Base-by-base conservation (phyloP, 2,797 vertebrate genomes). In the Acanthis flammea region DNA sequence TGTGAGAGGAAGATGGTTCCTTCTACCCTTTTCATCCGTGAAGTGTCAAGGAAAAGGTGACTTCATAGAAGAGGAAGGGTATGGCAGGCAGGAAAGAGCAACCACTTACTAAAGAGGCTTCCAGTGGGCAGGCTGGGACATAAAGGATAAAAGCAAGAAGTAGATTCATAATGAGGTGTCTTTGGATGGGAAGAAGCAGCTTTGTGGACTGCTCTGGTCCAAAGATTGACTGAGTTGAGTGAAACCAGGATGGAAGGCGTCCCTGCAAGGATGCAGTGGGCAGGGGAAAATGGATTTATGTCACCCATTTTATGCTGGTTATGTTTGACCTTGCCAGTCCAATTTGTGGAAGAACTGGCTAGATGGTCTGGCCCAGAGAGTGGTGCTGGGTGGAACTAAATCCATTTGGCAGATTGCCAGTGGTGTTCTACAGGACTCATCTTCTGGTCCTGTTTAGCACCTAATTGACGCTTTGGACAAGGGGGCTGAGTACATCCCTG, bases 401-500 rank as follows among this genome's bases (percentile, higher is more conserved):
- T 41, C 30, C 65, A 15, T 77, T 41, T 27, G 83, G 33, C 21
- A 31, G 25, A 21, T 62, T 1, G 0, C 33, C 55, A 77, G 41
- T 35, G 30, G 6, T 70, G 25, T 13, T 86, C 55, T 41, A 27
- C 48, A 70, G 30, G 48, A 18, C 24, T 47, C 63, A 14, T 14
- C 5, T 1, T 10, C 33, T 4, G 7, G 9, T 54, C 48, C 41
- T 25, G 41, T 35, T 61, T 48, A 41, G 25, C 18, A 47, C 15
- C 47, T 48, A 35, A 41, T 12, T 41, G 25, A 35, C 5, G 7
- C 35, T 54, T 61, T 41, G 24, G 45, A 33, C 21, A 22, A 47
- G 33, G 14, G 14, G 8, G 2, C 18, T 60, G 45, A 60, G 18
- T 53, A 22, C 6, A 27, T 16, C 12, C 25, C 17, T 1, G 0